Percentiles rank a stretch among this genome's conserved stretches.
Evolutionary conservation across 2,888 invertebrate species (phyloP).

Genomic region (Elgonia sp.): DNA sequence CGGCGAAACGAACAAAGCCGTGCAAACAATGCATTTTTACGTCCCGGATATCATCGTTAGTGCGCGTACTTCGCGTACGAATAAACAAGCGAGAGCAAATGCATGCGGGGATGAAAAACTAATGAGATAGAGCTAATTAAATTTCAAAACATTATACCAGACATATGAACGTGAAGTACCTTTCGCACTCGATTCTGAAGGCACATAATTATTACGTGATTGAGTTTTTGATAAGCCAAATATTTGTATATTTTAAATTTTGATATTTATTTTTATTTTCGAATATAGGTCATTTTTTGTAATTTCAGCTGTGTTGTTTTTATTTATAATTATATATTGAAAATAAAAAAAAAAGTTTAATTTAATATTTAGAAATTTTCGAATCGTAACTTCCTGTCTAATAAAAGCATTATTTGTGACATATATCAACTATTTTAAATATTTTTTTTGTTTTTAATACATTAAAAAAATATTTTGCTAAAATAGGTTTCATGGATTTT

Average conservation of each 20-base stretch:
- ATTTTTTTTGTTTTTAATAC: too few species aligned
- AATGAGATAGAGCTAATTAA: constrained; percentile 82
- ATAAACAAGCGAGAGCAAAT: constrained; percentile 27
- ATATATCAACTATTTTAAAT: too few species aligned
- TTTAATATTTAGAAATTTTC: too few species aligned
- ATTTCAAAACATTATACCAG: constrained; percentile 77
- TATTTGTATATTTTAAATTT: background rate
- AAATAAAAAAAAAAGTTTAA: too few species aligned
- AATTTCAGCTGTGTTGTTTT: too few species aligned
- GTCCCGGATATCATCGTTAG: constrained; percentile 52
- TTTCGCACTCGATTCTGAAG: background rate
- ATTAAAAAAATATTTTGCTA: too few species aligned
- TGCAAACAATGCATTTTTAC: background rate
- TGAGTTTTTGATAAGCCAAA: background rate
- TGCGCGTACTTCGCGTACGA: constrained; percentile 14
- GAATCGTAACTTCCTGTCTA: too few species aligned
- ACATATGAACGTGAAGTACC: constrained; percentile 15
- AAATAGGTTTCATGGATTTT: too few species aligned
- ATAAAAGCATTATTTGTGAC: too few species aligned
- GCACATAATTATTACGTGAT: background rate
- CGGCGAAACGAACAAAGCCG: constrained; percentile 34
- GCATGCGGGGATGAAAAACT: constrained; percentile 72
- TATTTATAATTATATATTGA: too few species aligned
- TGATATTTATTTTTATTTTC: background rate
- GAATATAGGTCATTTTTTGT: background rate